These are phyloP conservation scores for Equus przewalskii DNA, from an alignment of 2,113 vertebrate species.

Conservation along the genomic window DNA sequence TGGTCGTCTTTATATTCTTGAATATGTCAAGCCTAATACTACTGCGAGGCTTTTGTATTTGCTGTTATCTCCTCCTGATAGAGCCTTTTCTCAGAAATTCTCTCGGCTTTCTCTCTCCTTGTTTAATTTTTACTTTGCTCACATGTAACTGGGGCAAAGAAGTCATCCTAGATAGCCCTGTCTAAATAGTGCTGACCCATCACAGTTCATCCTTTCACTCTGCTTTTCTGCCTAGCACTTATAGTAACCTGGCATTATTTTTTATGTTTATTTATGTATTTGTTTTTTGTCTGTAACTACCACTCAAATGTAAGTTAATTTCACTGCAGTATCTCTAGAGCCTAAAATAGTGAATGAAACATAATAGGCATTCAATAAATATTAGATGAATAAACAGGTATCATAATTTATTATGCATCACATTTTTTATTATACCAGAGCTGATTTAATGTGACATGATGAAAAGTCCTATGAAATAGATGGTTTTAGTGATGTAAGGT, in stretches of 20 bases:
- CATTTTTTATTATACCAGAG: not conserved
- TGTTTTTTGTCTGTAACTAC: not conserved
- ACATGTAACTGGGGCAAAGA: not conserved
- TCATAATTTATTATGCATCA: not conserved
- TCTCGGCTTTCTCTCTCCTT: not conserved
- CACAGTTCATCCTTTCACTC: not conserved
- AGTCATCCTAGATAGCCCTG: not conserved
- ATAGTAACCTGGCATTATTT: not conserved
- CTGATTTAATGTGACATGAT: slow-evolving; percentile 13
- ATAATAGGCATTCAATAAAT: not conserved
- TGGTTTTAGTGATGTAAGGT: not conserved
- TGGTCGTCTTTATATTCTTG: not conserved
- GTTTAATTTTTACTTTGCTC: slow-evolving; percentile 4
- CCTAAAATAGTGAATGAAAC: not conserved
- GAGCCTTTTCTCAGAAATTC: not conserved
- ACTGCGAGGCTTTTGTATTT: not conserved
- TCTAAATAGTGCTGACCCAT: not conserved
- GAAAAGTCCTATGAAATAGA: not conserved
- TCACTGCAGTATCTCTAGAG: not conserved
- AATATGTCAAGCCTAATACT: not conserved
- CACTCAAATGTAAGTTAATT: not conserved
- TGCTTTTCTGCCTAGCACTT: not conserved
- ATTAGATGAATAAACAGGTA: slow-evolving; percentile 3
- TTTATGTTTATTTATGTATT: not conserved
- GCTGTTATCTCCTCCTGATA: not conserved